These are phyloP conservation scores for Catharus fuscescens DNA, from an alignment of 2,113 vertebrate species.

Conservation along the genomic window DNA sequence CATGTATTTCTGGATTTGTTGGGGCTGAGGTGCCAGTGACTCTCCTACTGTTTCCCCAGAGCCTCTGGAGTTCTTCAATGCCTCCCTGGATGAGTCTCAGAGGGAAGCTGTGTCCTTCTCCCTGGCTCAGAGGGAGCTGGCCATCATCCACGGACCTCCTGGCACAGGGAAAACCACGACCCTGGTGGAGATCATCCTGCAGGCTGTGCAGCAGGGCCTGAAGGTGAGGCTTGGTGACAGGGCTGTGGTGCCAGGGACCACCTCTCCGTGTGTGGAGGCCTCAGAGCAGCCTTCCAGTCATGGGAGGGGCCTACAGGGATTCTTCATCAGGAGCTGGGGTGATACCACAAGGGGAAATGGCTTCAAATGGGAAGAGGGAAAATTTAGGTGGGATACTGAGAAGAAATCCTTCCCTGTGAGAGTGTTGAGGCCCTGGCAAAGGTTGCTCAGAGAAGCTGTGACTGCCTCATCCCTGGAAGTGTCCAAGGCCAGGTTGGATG, in stretches of 20 bases:
- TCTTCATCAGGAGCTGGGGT: neutral
- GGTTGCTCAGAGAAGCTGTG: neutral
- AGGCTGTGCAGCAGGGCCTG: constrained; percentile 85
- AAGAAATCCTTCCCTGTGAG: neutral
- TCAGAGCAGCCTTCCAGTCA: neutral
- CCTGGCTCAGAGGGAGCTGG: constrained; percentile 89
- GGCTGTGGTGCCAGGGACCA: neutral
- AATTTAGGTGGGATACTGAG: neutral
- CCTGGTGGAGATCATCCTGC: constrained; percentile 90
- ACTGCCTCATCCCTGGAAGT: neutral
- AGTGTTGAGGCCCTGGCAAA: rapidly evolving
- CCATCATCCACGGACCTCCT: constrained; percentile 93
- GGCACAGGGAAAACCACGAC: constrained; percentile 98
- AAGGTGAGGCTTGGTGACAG: constrained; percentile 77
- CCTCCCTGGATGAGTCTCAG: constrained; percentile 86
- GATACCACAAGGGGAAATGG: neutral
- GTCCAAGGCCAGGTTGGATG: neutral
- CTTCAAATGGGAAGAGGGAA: neutral
- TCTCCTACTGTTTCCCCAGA: constrained; percentile 46
- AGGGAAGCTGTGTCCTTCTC: constrained; percentile 88
- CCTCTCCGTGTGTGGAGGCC: neutral
- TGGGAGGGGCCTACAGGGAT: neutral
- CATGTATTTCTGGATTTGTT: neutral
- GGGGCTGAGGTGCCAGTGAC: neutral
- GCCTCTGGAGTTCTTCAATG: constrained; percentile 77